Evolutionary conservation across 2,797 vertebrate genomes (phyloP).

Genomic region (Myotis planiceps): DNA sequence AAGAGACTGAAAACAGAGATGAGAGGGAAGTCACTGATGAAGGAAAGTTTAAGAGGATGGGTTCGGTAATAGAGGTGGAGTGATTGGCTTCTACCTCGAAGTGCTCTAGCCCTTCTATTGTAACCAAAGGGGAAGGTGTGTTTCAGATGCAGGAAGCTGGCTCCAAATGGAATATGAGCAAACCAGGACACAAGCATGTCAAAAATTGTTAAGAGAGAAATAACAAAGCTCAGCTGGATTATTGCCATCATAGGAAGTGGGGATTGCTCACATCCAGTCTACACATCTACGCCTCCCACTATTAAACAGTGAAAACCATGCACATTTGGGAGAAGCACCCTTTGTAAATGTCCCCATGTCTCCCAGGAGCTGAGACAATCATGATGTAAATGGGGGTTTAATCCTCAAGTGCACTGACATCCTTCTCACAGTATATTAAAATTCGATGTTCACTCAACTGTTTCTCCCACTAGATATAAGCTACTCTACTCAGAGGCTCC

Average conservation of each 20-base stretch:
- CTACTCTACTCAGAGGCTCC: neutral
- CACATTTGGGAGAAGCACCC: neutral
- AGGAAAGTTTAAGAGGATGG: neutral
- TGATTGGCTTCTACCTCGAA: neutral
- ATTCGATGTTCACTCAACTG: neutral
- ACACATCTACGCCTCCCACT: neutral
- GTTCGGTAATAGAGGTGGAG: neutral
- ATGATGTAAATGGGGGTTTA: neutral
- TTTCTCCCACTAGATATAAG: neutral
- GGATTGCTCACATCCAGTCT: neutral
- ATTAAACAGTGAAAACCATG: neutral
- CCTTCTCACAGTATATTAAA: neutral
- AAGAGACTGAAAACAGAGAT: neutral
- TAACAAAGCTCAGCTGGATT: neutral
- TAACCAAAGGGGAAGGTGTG: accelerated
- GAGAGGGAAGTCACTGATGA: neutral
- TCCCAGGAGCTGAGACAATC: neutral
- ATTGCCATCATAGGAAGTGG: neutral
- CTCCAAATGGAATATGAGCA: neutral
- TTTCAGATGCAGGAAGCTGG: neutral
- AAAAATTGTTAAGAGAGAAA: neutral
- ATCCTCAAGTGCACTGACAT: neutral
- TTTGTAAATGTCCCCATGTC: neutral
- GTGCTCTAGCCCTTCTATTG: accelerated
- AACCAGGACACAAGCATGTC: neutral